Conservation (phyloP, 2,113 vertebrate species). For the Uropsilus gracilis region DNA sequence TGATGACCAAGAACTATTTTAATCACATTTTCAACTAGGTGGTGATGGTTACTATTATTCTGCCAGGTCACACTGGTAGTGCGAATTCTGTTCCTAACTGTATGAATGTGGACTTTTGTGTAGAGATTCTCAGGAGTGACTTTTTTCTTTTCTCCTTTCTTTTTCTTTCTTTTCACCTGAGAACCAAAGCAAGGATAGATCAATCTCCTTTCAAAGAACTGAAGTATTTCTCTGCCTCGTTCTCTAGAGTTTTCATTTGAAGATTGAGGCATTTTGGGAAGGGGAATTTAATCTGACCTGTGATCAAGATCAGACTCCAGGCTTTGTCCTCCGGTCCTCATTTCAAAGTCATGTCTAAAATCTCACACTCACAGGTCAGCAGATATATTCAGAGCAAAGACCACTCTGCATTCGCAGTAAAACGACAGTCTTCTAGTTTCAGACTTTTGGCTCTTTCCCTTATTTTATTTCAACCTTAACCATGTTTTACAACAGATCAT, state of each 20-base stretch:
- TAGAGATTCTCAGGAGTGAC: neutral
- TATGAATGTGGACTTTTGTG: neutral
- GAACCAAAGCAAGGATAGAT: neutral
- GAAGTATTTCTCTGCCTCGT: neutral
- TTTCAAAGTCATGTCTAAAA: neutral
- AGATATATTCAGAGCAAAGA: neutral
- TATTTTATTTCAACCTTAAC: neutral
- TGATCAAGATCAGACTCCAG: neutral
- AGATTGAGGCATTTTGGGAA: neutral
- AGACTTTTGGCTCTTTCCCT: neutral
- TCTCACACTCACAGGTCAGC: neutral
- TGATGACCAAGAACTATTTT: neutral
- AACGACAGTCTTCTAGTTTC: neutral
- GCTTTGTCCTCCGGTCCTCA: neutral
- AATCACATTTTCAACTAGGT: neutral
- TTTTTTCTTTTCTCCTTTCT: neutral
- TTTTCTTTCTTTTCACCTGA: neutral
- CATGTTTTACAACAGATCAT: neutral
- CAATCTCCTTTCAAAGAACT: neutral
- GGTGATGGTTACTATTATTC: neutral
- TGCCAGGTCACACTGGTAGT: neutral
- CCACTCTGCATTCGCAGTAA: neutral
- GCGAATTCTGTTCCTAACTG: neutral
- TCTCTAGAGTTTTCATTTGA: neutral
- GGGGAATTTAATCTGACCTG: neutral